Percentiles rank a stretch among this genome's conserved stretches.
Evolutionary conservation across 1,140 invertebrate species (phyloP).

Genomic region (Drosophila eugracilis): DNA sequence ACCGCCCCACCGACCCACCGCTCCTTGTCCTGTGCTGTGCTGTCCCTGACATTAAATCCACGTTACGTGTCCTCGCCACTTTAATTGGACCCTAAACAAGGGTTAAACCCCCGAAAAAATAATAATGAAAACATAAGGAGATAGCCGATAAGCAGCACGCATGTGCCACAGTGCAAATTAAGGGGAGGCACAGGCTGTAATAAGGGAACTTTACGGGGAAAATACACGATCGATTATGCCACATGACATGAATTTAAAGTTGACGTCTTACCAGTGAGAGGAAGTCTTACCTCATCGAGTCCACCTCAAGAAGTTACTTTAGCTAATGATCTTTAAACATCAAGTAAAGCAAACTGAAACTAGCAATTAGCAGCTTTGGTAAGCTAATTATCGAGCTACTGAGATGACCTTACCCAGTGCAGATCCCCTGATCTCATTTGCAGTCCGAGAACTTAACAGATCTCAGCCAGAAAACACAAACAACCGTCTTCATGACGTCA

Average conservation of each 20-base stretch:
- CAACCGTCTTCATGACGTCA: constrained; percentile 59
- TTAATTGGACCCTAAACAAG: constrained; percentile 66
- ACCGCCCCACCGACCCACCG: no score
- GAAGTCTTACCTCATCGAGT: neutral
- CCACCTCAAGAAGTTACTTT: neutral
- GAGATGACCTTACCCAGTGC: constrained; percentile 23
- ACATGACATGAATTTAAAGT: constrained; percentile 5
- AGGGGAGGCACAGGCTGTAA: neutral
- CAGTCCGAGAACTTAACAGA: constrained; percentile 11
- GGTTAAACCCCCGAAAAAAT: constrained; percentile 30
- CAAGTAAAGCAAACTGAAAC: constrained; percentile 29
- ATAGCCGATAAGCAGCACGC: constrained; percentile 66
- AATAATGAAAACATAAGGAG: constrained; percentile 25
- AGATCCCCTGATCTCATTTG: constrained; percentile 26
- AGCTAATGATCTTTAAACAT: constrained; percentile 40
- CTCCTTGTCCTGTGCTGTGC: no score
- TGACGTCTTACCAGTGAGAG: neutral
- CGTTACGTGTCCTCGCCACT: constrained; percentile 61
- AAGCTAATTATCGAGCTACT: constrained; percentile 17
- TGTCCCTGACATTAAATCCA: constrained; percentile 47
- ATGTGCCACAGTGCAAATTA: constrained; percentile 34
- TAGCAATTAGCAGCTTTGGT: constrained; percentile 35
- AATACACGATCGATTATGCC: neutral
- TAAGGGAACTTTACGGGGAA: neutral
- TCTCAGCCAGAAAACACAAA: constrained; percentile 36